Conservation (phyloP, 2,888 invertebrate genomes). For the Laspeyria flexula region DNA sequence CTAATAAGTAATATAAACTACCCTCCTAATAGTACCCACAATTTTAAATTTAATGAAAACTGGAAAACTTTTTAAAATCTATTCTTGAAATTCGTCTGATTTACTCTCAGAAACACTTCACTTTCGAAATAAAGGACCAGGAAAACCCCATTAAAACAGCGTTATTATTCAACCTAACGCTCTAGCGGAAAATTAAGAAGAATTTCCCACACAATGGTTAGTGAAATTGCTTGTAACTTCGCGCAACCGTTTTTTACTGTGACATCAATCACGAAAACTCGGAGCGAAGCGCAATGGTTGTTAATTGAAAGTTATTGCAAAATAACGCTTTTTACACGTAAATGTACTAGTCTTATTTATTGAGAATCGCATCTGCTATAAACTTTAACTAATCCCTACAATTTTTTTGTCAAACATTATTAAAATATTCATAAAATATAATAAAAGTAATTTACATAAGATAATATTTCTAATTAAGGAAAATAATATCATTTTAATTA, state of each 20-base stretch:
- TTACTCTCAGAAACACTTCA: slow-evolving; percentile 51
- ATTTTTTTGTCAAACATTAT: too few relatives aligned
- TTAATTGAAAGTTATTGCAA: slow-evolving; percentile 59
- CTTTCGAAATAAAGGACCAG: slow-evolving; percentile 64
- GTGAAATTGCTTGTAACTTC: slow-evolving; percentile 62
- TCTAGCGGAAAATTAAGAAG: slow-evolving; percentile 77
- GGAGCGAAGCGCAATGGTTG: slow-evolving; percentile 40
- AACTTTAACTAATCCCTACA: slow-evolving; percentile 7
- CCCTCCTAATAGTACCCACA: background rate
- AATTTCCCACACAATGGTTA: slow-evolving; percentile 66
- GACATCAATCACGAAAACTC: slow-evolving; percentile 57
- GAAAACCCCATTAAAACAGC: slow-evolving; percentile 66
- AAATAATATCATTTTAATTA: slow-evolving; percentile 23
- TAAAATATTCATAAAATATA: too few relatives aligned
- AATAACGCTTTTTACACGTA: slow-evolving; percentile 29
- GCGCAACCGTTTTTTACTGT: slow-evolving; percentile 51
- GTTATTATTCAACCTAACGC: slow-evolving; percentile 68
- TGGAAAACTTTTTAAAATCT: slow-evolving; percentile 26
- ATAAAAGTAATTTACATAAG: slow-evolving; percentile 14
- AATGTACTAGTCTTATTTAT: slow-evolving; percentile 36
- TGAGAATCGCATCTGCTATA: background rate
- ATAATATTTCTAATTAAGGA: slow-evolving; percentile 28
- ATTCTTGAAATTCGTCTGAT: slow-evolving; percentile 42
- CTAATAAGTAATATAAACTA: background rate
- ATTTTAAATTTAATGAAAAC: slow-evolving; percentile 3